A percentile compares a stretch with the other conserved stretches of the same genome.
phyloP scores from a whole-genome alignment of 2,113 vertebrate species.

The Hepsetus odoe region DNA sequence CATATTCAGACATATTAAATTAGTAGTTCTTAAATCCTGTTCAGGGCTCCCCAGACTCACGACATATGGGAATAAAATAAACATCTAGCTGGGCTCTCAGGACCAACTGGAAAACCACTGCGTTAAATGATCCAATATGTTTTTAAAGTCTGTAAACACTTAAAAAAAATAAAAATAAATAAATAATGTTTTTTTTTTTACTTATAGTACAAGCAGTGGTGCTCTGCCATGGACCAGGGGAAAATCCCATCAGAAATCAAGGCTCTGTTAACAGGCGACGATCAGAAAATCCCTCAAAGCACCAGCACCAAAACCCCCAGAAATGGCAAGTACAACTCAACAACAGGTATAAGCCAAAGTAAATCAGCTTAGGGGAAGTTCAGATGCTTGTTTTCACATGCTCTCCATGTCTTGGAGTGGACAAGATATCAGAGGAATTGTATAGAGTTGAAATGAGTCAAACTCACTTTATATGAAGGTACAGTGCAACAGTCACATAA shows the following conservation, averaged over 20 bases:
- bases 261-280: conserved; percentile 92
- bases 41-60: too few relatives aligned
- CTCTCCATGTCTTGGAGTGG: neutral
- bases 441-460: conserved; percentile 13
- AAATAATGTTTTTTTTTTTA: conserved; percentile 24
- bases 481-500: neutral
- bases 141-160: neutral
- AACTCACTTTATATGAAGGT: conserved; percentile 17
- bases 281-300: conserved; percentile 81
- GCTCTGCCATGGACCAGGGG: conserved; percentile 96
- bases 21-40: too few relatives aligned
- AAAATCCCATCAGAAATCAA: conserved; percentile 99
- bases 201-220: conserved; percentile 97
- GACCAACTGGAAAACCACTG: too few relatives aligned
- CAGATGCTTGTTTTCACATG: neutral
- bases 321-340: conserved; percentile 75
- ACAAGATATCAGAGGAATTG: neutral
- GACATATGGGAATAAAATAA: too few relatives aligned
- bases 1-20: too few relatives aligned
- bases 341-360: conserved; percentile 74
- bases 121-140: neutral
- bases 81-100: too few relatives aligned
- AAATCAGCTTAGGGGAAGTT: conserved; percentile 55
- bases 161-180: too few relatives aligned
- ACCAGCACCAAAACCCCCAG: conserved; percentile 77